Evolutionary conservation across 2,113 vertebrate species (phyloP).

Genomic region (Takifugu bimaculatus): DNA sequence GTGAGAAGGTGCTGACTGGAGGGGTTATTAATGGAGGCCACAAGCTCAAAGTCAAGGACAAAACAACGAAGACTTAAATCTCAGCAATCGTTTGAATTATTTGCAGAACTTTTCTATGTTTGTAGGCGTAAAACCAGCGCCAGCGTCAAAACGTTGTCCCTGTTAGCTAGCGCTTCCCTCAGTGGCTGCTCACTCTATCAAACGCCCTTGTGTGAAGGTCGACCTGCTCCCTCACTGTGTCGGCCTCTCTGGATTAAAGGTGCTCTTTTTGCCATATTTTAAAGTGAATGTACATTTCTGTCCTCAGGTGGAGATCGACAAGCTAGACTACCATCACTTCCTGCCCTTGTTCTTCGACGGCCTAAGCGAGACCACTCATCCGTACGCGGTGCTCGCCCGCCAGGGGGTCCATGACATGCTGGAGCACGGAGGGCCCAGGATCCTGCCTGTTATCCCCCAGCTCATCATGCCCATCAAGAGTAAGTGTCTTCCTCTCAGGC

Average conservation of each 20-base stretch:
- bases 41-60: constrained; percentile 48
- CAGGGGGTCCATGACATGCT: constrained; percentile 92
- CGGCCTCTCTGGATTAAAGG: constrained; percentile 3
- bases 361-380: constrained; percentile 86
- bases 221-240: neutral
- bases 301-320: constrained; percentile 86
- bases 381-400: constrained; percentile 90
- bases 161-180: constrained; percentile 9
- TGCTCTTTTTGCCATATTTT: neutral
- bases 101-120: neutral
- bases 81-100: too few relatives aligned
- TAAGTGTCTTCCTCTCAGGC: constrained; percentile 64
- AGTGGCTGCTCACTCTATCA: neutral
- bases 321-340: constrained; percentile 88
- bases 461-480: constrained; percentile 94
- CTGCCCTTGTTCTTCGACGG: constrained; percentile 94
- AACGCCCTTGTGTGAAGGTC: constrained; percentile 21
- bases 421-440: constrained; percentile 87
- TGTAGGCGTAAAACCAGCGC: neutral
- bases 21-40: constrained; percentile 37
- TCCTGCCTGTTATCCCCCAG: constrained; percentile 88
- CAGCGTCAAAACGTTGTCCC: constrained; percentile 4
- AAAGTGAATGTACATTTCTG: constrained; percentile 23
- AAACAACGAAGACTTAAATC: neutral
- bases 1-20: constrained; percentile 26